A percentile compares a stretch with the other conserved stretches of the same genome.
phyloP scores from a whole-genome alignment of 1,140 invertebrate species.

The Papilio xuthus region DNA sequence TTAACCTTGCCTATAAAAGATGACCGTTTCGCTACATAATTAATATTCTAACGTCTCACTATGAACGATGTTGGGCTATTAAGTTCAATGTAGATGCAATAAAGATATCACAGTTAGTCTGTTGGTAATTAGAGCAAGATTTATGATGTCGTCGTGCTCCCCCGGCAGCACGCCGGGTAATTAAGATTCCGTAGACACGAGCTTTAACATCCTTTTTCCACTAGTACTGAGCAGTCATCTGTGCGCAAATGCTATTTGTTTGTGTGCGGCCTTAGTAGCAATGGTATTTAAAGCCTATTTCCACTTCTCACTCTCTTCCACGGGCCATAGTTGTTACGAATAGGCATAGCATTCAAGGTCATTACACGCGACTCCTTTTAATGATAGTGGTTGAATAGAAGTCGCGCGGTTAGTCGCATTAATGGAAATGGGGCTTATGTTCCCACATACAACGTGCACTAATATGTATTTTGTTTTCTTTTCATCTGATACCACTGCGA shows the following conservation, averaged over 20 bases:
- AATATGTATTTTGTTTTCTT: slow-evolving; percentile 9
- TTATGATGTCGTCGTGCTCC: slow-evolving; percentile 54
- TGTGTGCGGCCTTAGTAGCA: not conserved
- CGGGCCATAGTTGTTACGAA: no score
- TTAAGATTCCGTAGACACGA: slow-evolving; percentile 54
- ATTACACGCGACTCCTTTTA: no score
- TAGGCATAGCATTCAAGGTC: not conserved
- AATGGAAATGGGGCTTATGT: slow-evolving; percentile 21
- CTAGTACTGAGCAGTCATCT: not conserved
- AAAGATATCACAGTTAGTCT: slow-evolving; percentile 69
- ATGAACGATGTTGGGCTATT: slow-evolving; percentile 59
- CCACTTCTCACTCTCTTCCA: no score
- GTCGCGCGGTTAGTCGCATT: not conserved
- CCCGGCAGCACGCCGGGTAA: slow-evolving; percentile 52
- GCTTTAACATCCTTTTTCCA: slow-evolving; percentile 8
- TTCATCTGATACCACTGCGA: not conserved
- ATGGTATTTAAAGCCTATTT: no score
- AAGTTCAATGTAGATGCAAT: slow-evolving; percentile 68
- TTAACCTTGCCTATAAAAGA: slow-evolving; percentile 27
- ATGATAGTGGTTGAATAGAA: not conserved
- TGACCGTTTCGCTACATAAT: slow-evolving; percentile 42
- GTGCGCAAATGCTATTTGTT: not conserved
- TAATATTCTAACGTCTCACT: slow-evolving; percentile 55
- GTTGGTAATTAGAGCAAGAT: slow-evolving; percentile 68
- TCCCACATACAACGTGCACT: not conserved